Conservation (phyloP, 2,113 vertebrate genomes). For the Phyllopteryx taeniolatus region DNA sequence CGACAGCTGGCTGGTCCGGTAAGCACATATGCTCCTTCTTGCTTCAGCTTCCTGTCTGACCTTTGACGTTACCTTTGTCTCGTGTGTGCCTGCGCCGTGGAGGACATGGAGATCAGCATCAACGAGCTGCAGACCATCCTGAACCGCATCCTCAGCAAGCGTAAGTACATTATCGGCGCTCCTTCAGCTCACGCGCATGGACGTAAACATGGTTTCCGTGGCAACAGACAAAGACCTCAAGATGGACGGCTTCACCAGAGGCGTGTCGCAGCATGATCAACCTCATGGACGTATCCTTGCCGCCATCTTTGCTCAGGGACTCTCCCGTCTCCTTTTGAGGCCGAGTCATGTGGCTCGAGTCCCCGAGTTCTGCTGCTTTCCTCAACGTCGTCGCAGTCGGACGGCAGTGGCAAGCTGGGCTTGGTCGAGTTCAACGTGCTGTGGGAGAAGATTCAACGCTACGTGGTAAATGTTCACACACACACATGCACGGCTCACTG, state of each 20-base stretch:
- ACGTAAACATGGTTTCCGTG: background rate
- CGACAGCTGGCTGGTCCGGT: conserved; percentile 84
- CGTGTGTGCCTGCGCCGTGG: conserved; percentile 1
- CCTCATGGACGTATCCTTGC: conserved; percentile 91
- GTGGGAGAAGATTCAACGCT: conserved; percentile 89
- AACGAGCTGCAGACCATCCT: conserved; percentile 86
- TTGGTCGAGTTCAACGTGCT: conserved; percentile 88
- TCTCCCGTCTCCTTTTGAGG: background rate
- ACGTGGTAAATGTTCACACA: conserved; percentile 77
- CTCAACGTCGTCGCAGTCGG: conserved; percentile 74
- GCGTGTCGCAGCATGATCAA: conserved; percentile 92
- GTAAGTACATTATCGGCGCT: conserved; percentile 65
- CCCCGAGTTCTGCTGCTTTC: conserved; percentile 47
- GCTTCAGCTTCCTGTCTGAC: background rate
- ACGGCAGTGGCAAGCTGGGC: conserved; percentile 87
- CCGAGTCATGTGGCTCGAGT: background rate
- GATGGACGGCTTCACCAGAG: conserved; percentile 86
- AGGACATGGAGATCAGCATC: conserved; percentile 92
- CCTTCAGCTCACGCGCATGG: background rate
- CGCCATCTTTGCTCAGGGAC: background rate
- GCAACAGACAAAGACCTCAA: conserved; percentile 89
- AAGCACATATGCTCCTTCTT: background rate
- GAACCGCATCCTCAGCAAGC: conserved; percentile 88
- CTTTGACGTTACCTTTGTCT: background rate
- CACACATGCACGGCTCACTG: background rate